A percentile compares a stretch with the other conserved stretches of the same genome.
phyloP scores from a whole-genome alignment of 1,140 invertebrate genomes.

The Pseudachorutes palmiensis region DNA sequence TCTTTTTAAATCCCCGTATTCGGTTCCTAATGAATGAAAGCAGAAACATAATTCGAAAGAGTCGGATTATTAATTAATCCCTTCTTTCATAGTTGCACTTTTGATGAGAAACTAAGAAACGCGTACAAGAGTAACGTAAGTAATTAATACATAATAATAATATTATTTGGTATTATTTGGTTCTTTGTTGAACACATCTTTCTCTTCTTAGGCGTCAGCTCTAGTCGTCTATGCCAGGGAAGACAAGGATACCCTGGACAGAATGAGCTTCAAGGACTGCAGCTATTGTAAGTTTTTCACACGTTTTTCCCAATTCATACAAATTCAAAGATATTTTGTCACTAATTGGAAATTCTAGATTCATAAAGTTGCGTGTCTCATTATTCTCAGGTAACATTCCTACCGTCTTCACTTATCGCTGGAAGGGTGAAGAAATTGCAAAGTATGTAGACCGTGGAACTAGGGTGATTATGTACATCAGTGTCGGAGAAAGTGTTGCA shows the following conservation, averaged over 20 bases:
- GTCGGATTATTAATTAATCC: too few relatives aligned
- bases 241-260: constrained; percentile 54
- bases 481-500: constrained; percentile 51
- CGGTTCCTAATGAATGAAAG: too few relatives aligned
- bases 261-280: constrained; percentile 54
- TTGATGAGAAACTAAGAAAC: constrained; percentile 65
- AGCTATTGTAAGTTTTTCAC: constrained; percentile 29
- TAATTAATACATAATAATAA: too few relatives aligned
- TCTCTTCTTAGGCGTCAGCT: too few relatives aligned
- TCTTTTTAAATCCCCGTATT: not conserved
- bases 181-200: too few relatives aligned
- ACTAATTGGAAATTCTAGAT: too few relatives aligned
- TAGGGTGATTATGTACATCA: constrained; percentile 58
- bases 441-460: constrained; percentile 57
- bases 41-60: too few relatives aligned
- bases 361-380: not conserved
- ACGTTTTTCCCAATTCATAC: too few relatives aligned
- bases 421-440: constrained; percentile 63
- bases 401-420: constrained; percentile 65
- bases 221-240: constrained; percentile 68
- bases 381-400: constrained; percentile 57
- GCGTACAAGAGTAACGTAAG: constrained; percentile 56
- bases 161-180: too few relatives aligned
- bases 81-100: constrained; percentile 61
- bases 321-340: too few relatives aligned